Conservation (phyloP, 2,113 vertebrate species). For the Carassius auratus region DNA sequence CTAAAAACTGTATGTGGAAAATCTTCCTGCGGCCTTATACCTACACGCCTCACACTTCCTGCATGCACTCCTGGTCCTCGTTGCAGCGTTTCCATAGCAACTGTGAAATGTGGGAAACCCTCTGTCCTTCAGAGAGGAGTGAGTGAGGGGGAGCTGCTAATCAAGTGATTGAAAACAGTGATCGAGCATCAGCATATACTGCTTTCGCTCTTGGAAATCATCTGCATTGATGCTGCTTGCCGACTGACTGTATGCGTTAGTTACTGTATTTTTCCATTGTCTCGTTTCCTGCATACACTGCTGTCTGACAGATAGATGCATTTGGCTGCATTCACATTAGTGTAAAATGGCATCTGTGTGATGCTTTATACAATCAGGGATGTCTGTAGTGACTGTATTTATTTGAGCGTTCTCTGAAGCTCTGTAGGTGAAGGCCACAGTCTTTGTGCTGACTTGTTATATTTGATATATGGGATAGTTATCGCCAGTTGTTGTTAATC, state of each 20-base stretch:
- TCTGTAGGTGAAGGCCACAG: background rate
- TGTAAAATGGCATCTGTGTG: too few relatives aligned
- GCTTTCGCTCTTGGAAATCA: slow-evolving; percentile 1
- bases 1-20: too few relatives aligned
- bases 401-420: background rate
- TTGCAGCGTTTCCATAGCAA: slow-evolving; percentile 81
- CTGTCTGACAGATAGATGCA: background rate
- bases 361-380: background rate
- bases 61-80: slow-evolving; percentile 67
- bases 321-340: background rate
- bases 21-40: background rate
- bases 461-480: background rate
- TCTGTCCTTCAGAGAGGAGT: slow-evolving; percentile 74
- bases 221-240: background rate
- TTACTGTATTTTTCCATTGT: background rate
- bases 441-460: background rate
- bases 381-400: background rate
- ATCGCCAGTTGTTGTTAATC: slow-evolving; percentile 29
- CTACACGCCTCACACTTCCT: slow-evolving; percentile 2
- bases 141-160: slow-evolving; percentile 41
- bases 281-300: background rate
- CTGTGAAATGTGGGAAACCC: slow-evolving; percentile 83
- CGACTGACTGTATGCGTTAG: background rate
- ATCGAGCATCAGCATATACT: slow-evolving; percentile 9
- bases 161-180: slow-evolving; percentile 50